Evolutionary conservation across 1,140 invertebrate genomes (phyloP).

Genomic region (honey bee (Apis mellifera)): Amel_HAv3.1 CM009936.2:7669001-7669500

Average conservation of each 20-base stretch:
- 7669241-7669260: background rate
- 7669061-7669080: background rate
- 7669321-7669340: background rate
- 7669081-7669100: background rate
- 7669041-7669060: no score
- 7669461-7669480: background rate
- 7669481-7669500: background rate
- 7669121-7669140: slow-evolving; percentile 4
- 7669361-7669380: background rate
- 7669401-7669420: background rate
- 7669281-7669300: background rate
- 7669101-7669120: background rate
- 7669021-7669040: no score
- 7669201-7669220: background rate
- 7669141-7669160: background rate
- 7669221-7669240: background rate
- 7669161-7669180: background rate
- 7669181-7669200: background rate
- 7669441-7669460: slow-evolving; percentile 4
- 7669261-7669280: no score
- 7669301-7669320: no score
- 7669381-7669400: background rate
- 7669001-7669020: no score
- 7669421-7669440: background rate
- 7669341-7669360: slow-evolving; percentile 6